These are phyloP conservation scores for Austrolebias charrua DNA, from an alignment of 2,797 vertebrate species.

Conservation along the genomic window DNA sequence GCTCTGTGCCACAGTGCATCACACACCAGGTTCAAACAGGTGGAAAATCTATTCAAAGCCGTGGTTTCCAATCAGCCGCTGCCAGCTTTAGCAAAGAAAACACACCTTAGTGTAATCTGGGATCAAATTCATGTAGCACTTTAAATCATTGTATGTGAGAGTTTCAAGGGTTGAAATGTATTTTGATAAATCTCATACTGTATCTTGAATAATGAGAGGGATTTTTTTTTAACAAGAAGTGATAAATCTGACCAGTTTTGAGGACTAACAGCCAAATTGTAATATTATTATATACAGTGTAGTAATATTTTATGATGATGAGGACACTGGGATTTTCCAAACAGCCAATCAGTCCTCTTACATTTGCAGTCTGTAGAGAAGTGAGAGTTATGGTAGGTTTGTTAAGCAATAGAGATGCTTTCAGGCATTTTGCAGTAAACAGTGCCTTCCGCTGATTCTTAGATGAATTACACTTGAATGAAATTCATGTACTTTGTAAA, in stretches of 20 bases:
- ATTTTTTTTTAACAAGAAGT: slow-evolving; percentile 4
- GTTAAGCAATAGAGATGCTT: slow-evolving; percentile 26
- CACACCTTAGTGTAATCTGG: slow-evolving; percentile 20
- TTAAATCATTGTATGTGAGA: background rate
- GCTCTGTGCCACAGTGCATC: slow-evolving; percentile 57
- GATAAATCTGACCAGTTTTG: slow-evolving; percentile 2
- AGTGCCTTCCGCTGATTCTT: slow-evolving; percentile 77
- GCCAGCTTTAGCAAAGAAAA: slow-evolving; percentile 30
- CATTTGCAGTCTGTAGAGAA: slow-evolving; percentile 26
- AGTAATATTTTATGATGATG: background rate
- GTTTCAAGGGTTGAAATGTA: background rate
- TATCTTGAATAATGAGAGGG: background rate
- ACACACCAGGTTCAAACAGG: slow-evolving; percentile 74
- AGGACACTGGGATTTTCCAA: slow-evolving; percentile 5
- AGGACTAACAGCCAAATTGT: too few species aligned
- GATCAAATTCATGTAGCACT: background rate
- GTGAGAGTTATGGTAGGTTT: slow-evolving; percentile 18
- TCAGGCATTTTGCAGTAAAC: slow-evolving; percentile 73
- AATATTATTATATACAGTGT: too few species aligned
- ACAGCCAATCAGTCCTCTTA: slow-evolving; percentile 17
- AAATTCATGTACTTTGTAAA: slow-evolving; percentile 16
- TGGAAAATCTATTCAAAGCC: slow-evolving; percentile 72
- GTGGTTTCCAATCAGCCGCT: slow-evolving; percentile 40
- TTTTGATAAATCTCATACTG: too few species aligned
- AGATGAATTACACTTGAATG: slow-evolving; percentile 58